These are phyloP conservation scores for Sylvietta virens DNA, from an alignment of 2,113 vertebrate species.

Conservation along the genomic window DNA sequence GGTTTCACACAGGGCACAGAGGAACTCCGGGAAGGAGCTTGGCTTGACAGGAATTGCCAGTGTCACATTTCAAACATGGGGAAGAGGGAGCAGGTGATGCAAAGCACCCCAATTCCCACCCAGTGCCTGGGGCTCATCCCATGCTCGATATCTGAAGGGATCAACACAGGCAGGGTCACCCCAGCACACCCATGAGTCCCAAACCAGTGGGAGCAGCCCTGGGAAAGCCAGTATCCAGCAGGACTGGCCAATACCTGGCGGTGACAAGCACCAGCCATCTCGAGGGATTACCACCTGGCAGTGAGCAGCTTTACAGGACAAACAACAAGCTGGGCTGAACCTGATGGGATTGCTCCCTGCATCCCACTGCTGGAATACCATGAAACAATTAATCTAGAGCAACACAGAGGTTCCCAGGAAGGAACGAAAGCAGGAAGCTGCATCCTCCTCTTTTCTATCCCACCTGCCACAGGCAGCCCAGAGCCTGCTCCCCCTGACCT, in stretches of 20 bases:
- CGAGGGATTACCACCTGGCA: not conserved
- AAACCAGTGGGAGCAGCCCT: not conserved
- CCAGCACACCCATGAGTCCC: not conserved
- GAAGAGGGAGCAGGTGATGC: not conserved
- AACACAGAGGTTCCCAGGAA: no score
- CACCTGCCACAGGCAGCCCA: not conserved
- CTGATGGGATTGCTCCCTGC: not conserved
- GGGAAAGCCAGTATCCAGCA: not conserved
- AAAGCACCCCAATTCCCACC: not conserved
- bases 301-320: not conserved
- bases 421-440: not conserved
- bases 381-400: not conserved
- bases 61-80: not conserved
- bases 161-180: not conserved
- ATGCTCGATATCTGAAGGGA: not conserved
- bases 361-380: fast-evolving
- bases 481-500: not conserved
- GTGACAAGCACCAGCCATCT: not conserved
- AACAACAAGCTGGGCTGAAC: not conserved
- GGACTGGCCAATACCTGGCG: not conserved
- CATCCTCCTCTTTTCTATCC: not conserved
- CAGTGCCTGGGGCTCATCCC: not conserved
- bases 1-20: not conserved
- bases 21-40: not conserved
- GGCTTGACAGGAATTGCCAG: not conserved